Conservation (phyloP, 2,888 invertebrate genomes). For the Perdita meconis region DNA sequence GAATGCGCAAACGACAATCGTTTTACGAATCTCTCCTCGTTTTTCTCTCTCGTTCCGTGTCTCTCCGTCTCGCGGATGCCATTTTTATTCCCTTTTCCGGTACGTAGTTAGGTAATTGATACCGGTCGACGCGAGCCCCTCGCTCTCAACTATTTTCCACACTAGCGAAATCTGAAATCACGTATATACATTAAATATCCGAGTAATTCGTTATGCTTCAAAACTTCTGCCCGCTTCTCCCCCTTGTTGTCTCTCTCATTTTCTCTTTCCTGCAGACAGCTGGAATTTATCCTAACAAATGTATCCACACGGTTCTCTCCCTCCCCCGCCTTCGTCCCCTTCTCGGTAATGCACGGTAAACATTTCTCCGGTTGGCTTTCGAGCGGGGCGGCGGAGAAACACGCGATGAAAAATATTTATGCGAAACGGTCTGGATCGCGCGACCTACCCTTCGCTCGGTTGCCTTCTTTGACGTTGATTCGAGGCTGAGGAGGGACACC, state of each 20-base stretch:
- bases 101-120: slow-evolving; percentile 77
- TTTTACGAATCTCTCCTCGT: slow-evolving; percentile 34
- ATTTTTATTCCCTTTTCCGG: slow-evolving; percentile 50
- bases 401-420: slow-evolving; percentile 73
- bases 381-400: slow-evolving; percentile 40
- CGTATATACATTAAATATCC: slow-evolving; percentile 80
- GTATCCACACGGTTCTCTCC: slow-evolving; percentile 64
- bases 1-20: slow-evolving; percentile 68
- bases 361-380: slow-evolving; percentile 68
- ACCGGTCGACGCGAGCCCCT: slow-evolving; percentile 70
- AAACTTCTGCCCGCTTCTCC: slow-evolving; percentile 71
- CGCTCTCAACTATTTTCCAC: slow-evolving; percentile 79
- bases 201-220: slow-evolving; percentile 81
- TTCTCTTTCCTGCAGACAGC: slow-evolving; percentile 71
- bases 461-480: slow-evolving; percentile 49
- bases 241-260: slow-evolving; percentile 22
- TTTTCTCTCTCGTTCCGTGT: slow-evolving; percentile 25
- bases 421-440: slow-evolving; percentile 55
- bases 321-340: slow-evolving; percentile 66
- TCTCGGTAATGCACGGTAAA: slow-evolving; percentile 77
- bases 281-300: slow-evolving; percentile 81
- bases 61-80: no score
- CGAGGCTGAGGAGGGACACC: slow-evolving; percentile 27
- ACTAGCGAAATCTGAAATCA: slow-evolving; percentile 80
- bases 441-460: slow-evolving; percentile 34